Conservation (phyloP, 2,113 vertebrate species). For the Halichoerus grypus region DNA sequence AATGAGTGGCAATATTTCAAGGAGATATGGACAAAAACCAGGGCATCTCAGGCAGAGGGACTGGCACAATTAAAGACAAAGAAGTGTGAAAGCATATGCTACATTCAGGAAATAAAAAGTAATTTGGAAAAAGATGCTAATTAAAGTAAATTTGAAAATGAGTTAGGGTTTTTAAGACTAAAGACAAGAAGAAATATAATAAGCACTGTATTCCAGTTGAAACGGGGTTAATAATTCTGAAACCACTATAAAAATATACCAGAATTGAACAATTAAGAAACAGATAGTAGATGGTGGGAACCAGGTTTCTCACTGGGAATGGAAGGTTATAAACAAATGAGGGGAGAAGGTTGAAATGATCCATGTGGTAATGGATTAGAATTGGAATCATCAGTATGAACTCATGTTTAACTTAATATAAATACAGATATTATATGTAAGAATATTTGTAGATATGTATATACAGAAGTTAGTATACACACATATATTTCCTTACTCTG, state of each 20-base stretch:
- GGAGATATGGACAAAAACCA: constrained; percentile 22
- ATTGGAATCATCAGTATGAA: not conserved
- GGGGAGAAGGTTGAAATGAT: not conserved
- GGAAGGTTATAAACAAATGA: not conserved
- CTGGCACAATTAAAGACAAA: constrained; percentile 28
- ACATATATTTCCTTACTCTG: not conserved
- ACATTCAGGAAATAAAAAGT: constrained; percentile 20
- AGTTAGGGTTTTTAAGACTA: not conserved
- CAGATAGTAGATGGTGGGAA: not conserved
- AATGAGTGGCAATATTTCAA: not conserved
- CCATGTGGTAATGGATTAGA: not conserved
- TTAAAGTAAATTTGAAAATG: constrained; percentile 2
- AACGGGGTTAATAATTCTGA: constrained; percentile 29
- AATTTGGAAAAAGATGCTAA: constrained; percentile 43
- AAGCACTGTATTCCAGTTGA: not conserved
- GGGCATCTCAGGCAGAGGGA: not conserved
- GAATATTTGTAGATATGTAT: constrained; percentile 17
- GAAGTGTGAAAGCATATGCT: not conserved
- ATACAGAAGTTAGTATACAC: not conserved
- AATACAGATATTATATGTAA: not conserved
- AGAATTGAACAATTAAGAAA: constrained; percentile 2
- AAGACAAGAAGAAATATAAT: not conserved
- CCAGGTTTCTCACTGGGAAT: constrained; percentile 1
- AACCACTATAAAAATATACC: not conserved
- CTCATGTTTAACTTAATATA: not conserved